These are phyloP conservation scores for Bilobella aurantiaca DNA, from an alignment of 1,140 invertebrate species.

Conservation along the genomic window DNA sequence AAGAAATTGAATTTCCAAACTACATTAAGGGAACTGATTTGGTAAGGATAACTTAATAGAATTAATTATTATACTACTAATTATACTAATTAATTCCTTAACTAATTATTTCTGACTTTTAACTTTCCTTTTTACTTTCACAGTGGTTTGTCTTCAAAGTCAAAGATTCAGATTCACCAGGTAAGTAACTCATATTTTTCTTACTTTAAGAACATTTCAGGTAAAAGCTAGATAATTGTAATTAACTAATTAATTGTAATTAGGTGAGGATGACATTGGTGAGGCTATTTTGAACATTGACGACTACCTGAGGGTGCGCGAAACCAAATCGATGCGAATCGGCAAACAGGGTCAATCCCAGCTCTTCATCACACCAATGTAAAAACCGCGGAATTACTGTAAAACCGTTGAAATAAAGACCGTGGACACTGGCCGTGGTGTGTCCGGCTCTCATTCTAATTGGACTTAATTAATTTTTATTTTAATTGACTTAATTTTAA, in stretches of 20 bases:
- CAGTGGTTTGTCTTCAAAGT: constrained; percentile 26
- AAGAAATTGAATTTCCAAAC: constrained; percentile 27
- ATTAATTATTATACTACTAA: background rate
- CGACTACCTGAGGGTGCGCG: constrained; percentile 3
- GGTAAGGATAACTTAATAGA: background rate
- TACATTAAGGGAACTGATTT: constrained; percentile 24
- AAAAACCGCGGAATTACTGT: background rate
- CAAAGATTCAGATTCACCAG: constrained; percentile 23
- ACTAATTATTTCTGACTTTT: background rate
- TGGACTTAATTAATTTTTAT: background rate
- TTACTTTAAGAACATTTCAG: no score
- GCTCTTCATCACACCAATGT: background rate
- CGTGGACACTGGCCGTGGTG: no score
- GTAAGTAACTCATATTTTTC: no score
- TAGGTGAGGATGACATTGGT: constrained; percentile 23
- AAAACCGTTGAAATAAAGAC: no score
- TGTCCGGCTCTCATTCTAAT: no score
- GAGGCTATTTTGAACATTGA: constrained; percentile 22
- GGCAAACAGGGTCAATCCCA: constrained; percentile 10
- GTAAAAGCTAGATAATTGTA: no score
- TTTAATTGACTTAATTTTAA: background rate
- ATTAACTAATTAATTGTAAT: no score
- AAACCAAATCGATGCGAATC: background rate
- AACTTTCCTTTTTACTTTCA: background rate
- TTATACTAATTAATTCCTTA: background rate